Conservation (phyloP, 2,888 invertebrate species). For the Parasteatoda lunata region DNA sequence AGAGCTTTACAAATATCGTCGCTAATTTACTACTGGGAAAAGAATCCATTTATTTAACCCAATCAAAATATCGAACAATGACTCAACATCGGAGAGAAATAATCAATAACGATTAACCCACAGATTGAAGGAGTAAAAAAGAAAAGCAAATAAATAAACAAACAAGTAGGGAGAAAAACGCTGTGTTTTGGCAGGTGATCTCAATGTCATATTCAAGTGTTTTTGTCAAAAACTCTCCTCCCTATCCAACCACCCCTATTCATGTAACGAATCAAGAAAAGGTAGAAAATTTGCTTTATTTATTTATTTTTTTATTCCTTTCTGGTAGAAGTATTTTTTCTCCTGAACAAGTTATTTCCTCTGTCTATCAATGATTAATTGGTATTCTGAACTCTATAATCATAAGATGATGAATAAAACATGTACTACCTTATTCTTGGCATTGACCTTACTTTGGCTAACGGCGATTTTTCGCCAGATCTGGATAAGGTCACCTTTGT, state of each 20-base stretch:
- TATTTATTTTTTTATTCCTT: slow-evolving; percentile 14
- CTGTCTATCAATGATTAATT: slow-evolving; percentile 66
- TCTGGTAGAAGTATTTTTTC: slow-evolving; percentile 29
- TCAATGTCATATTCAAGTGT: slow-evolving; percentile 56
- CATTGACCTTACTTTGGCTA: slow-evolving; percentile 65
- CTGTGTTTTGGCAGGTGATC: slow-evolving; percentile 50
- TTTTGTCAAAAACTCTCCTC: slow-evolving; percentile 54
- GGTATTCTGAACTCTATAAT: slow-evolving; percentile 65
- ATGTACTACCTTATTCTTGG: slow-evolving; percentile 56
- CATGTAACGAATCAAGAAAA: slow-evolving; percentile 51
- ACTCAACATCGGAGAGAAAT: slow-evolving; percentile 18
- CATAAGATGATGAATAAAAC: slow-evolving; percentile 66
- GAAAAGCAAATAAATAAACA: slow-evolving; percentile 20
- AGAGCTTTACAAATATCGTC: slow-evolving; percentile 1
- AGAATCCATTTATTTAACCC: slow-evolving; percentile 27
- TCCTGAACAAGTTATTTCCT: slow-evolving; percentile 60
- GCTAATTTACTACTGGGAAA: slow-evolving; percentile 2
- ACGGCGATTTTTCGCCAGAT: slow-evolving; percentile 58
- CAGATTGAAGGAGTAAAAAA: slow-evolving; percentile 18
- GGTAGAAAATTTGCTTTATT: slow-evolving; percentile 54
- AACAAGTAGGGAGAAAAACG: not conserved
- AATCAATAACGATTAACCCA: slow-evolving; percentile 19
- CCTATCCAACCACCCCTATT: not conserved
- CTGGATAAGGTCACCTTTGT: slow-evolving; percentile 55
- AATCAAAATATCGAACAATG: slow-evolving; percentile 43